Base-by-base conservation (phyloP, 2,888 invertebrate species). In the Agonopterix heracliana region DNA sequence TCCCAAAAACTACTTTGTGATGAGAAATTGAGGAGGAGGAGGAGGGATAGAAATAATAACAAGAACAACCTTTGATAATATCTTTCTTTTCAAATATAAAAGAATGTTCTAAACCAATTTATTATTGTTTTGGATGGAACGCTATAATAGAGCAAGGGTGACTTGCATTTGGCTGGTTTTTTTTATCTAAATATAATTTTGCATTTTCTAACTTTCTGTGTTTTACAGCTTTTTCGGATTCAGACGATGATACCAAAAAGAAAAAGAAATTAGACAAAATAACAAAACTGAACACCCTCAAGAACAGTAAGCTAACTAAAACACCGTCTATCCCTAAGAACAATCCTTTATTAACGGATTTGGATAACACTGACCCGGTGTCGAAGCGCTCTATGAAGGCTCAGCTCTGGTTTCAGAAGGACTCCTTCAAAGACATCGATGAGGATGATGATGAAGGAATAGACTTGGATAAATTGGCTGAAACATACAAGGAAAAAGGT, bases 321-420 rank as follows among this genome's bases (percentile, higher is more conserved):
- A 61, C 61, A 12, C 57, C 60, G 34, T 57, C 58, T 48, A 76
- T 81, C 45, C 79, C 82, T 10, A 86, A 86, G 56, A 71, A 82
- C 49, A 92, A 94, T 84, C 96, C 96, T 0, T 78, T 96, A 0
- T 89, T 96, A 34, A 95, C 94, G 8, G 95, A 96, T 64, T 84
- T 96, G 42, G 96, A 96, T 71, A 89, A 92, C 51, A 90, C 94
- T 3, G 93, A 94, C 56, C 93, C 93, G 54, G 91, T 93, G 47
- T 91, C 93, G 4, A 94, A 92, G 61, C 90, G 93, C 12, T 90
- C 92, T 11, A 92, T 93, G 62, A 95, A 95, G 72, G 96, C 96
- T 0, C 92, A 96, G 62, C 81, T 96, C 35, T 97, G 97, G 96
- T 96, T 96, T 78, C 93, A 96, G 67, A 94, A 96, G 68, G 96